Evolutionary conservation across 1,140 invertebrate species (phyloP), one percentile per base, ranked within the genome.

Genomic region (Pseudomyrmex flavicornis): DNA sequence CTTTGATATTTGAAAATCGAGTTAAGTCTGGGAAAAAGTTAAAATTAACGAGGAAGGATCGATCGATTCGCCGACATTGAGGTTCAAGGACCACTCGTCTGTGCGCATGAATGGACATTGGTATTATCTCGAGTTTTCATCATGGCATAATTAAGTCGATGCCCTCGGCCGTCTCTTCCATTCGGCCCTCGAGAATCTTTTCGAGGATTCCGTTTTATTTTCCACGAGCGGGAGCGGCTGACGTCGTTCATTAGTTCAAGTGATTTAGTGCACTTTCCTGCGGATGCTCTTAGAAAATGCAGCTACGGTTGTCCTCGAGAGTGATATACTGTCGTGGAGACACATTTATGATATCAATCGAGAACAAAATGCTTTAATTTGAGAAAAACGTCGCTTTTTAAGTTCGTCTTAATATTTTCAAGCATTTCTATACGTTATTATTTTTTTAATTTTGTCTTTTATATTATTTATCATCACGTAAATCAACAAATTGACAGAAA

Each of bases 161-260:
- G 56, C 66, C 44, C 46, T 72, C 54, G 76, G 44, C 68, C 46
- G 66, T 26, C 22, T 80, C 54, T 72, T 72, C 54, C 54, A 72
- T 12, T 68, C 54, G 46, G 22, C 66, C 35, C 56, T 48, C 44
- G 54, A 80, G 66, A 58, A 80, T 80, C 76, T 59, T 70, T 72
- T 48, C 54, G n/a, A 72, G 54, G 26, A 59, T 70, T 56, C 59
- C 68, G 66, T 56, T 80, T 50, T 80, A 80, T 48, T 72, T 70
- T 26, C 54, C 56, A 44, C 65, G 20, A 35, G 75, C 52, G 56
- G 44, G 76, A 72, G 44, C 66, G 76, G 56, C 76, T 80, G 66
- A 80, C 76, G 68, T 80, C 76, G 76, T 80, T 80, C 76, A 72
- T 80, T 80, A 80, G 68, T 80, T 80, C 76, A 65, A 80, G 66